Evolutionary conservation across 2,797 vertebrate genomes (phyloP).

Genomic region (Phataginus tricuspis): DNA sequence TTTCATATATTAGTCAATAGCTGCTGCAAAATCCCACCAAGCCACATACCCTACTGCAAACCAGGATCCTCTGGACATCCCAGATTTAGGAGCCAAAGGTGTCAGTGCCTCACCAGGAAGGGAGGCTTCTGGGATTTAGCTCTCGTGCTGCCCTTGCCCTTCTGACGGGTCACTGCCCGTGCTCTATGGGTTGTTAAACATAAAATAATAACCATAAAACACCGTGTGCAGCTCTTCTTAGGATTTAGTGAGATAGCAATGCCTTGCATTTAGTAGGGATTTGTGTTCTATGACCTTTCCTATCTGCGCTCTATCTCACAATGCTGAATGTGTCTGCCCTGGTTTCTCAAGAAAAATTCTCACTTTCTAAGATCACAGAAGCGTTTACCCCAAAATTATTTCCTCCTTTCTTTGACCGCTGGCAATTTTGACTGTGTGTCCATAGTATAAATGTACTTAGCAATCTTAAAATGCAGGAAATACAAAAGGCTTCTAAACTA

Average conservation of each 20-base stretch:
- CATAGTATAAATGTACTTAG: neutral
- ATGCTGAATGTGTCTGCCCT: neutral
- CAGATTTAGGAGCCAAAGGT: neutral
- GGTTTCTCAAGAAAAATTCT: neutral
- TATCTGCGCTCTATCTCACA: neutral
- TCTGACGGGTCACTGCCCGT: neutral
- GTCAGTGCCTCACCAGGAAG: neutral
- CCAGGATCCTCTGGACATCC: neutral
- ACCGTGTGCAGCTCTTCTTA: neutral
- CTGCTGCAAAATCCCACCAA: neutral
- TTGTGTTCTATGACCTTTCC: neutral
- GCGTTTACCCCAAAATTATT: neutral
- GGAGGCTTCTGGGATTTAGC: neutral
- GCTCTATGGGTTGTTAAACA: neutral
- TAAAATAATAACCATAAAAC: neutral
- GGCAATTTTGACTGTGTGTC: neutral
- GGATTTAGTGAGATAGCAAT: neutral
- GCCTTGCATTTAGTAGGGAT: neutral
- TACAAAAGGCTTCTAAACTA: slow-evolving; percentile 13
- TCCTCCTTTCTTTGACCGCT: neutral
- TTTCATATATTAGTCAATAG: neutral
- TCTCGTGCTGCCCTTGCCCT: neutral
- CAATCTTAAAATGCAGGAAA: slow-evolving; percentile 16
- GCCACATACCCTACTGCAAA: neutral
- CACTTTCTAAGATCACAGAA: neutral